phyloP scores from a whole-genome alignment of 2,888 invertebrate genomes.

The Platypus cylindrus region DNA sequence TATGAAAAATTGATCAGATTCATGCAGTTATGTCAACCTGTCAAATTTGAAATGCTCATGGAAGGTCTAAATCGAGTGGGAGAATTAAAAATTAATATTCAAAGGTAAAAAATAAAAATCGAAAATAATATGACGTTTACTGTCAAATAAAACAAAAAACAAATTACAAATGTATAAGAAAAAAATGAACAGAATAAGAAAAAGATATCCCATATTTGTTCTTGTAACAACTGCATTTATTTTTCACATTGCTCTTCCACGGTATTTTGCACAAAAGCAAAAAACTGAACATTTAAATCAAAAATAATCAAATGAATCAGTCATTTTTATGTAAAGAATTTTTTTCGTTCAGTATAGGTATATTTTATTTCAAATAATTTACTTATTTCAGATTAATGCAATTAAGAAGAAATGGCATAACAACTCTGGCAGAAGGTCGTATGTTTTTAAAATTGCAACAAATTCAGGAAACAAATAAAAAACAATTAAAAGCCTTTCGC shows the following conservation, averaged over 20 bases:
- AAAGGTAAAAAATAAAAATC: slow-evolving; percentile 30
- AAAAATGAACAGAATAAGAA: slow-evolving; percentile 8
- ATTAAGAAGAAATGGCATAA: slow-evolving; percentile 59
- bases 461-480: slow-evolving; percentile 43
- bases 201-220: slow-evolving; percentile 9
- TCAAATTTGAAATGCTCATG: slow-evolving; percentile 63
- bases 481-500: slow-evolving; percentile 36
- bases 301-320: slow-evolving; percentile 5
- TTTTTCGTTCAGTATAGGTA: background rate
- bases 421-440: slow-evolving; percentile 46
- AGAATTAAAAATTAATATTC: slow-evolving; percentile 50
- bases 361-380: background rate
- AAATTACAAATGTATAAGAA: slow-evolving; percentile 2
- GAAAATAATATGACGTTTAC: background rate
- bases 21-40: slow-evolving; percentile 55
- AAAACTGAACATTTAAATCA: slow-evolving; percentile 6
- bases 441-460: slow-evolving; percentile 54
- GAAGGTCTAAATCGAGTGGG: slow-evolving; percentile 62
- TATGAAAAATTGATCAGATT: slow-evolving; percentile 54
- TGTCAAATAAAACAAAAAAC: background rate
- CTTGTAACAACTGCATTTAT: slow-evolving; percentile 12
- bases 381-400: slow-evolving; percentile 42
- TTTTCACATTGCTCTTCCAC: slow-evolving; percentile 15
- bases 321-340: too few species aligned
- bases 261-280: too few species aligned